phyloP scores from a whole-genome alignment of 2,113 vertebrate genomes.

The Lates calcarifer region DNA sequence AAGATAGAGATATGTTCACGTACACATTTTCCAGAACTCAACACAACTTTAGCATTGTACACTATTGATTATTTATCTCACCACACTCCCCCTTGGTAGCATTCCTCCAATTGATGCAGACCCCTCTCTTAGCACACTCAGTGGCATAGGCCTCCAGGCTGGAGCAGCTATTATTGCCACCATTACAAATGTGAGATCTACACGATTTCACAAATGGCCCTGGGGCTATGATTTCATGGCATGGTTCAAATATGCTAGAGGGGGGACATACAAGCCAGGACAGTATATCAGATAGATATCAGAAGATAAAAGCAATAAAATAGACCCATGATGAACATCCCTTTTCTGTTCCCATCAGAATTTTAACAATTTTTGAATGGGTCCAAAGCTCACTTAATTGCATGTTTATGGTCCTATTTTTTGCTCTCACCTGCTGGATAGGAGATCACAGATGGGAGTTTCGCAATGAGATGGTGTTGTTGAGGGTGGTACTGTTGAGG shows the following conservation, averaged over 20 bases:
- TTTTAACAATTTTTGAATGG: too few relatives aligned
- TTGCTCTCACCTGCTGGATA: slow-evolving; percentile 88
- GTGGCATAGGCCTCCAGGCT: slow-evolving; percentile 89
- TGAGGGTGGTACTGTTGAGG: not conserved
- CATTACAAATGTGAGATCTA: slow-evolving; percentile 81
- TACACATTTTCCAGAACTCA: not conserved
- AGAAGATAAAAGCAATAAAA: too few relatives aligned
- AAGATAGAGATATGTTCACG: slow-evolving; percentile 28
- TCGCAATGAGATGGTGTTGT: slow-evolving; percentile 51
- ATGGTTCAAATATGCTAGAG: slow-evolving; percentile 86
- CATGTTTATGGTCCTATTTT: too few relatives aligned
- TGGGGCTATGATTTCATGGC: slow-evolving; percentile 80
- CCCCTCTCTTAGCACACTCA: slow-evolving; percentile 82
- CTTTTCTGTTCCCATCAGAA: too few relatives aligned
- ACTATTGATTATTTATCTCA: slow-evolving; percentile 74
- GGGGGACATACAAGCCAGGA: not conserved
- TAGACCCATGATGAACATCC: too few relatives aligned
- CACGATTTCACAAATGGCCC: slow-evolving; percentile 84
- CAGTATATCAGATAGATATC: not conserved
- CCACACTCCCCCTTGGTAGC: slow-evolving; percentile 84
- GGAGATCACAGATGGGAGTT: slow-evolving; percentile 83
- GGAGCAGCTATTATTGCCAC: slow-evolving; percentile 73
- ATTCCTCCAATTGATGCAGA: slow-evolving; percentile 91
- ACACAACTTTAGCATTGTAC: not conserved
- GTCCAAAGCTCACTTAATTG: too few relatives aligned